Base-by-base conservation (phyloP, 2,888 invertebrate species). In the Allacma fusca region DNA sequence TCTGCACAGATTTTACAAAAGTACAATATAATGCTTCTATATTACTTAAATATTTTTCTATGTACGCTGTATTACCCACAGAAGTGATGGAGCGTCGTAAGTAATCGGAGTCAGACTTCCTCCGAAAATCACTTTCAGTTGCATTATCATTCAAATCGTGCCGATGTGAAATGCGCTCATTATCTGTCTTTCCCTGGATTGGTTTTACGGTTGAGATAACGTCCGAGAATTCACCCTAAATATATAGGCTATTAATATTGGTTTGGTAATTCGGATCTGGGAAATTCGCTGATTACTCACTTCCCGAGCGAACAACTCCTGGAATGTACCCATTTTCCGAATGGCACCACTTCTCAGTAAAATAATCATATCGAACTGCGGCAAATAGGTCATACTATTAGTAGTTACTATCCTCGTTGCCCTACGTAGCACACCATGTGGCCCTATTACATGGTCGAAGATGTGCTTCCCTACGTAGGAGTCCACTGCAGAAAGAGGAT, bases 301-400 rank as follows among this genome's bases (percentile, higher is more conserved):
- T 78, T 93, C 94, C 87, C 93, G 94, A 82, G 91, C 92, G 78
- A 98, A 86, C 84, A 99, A 89, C 86, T 97, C 92, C 84, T 93
- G 91, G 88, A 98, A 98, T 4, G 94, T 93, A 70, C 98, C 98
- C 68, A 89, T 89, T 87, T 98, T 98, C 0, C 5, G 19, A 57
- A 57, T 57, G 7, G 16, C 21, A 4, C 57, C 57, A 19, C 13
- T 57, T 2, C n/a, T 5, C 57, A 57, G 19, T 4, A 57, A 4
- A 57, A 7, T 7, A 16, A 57, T 21, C 16, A 19, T 5, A 57
- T 57, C 21, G n/a, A 57, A 21, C 5, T 7, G 21, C 5, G 57
- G 57, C 5, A 57, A 21, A 21, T 57, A 57, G 7, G 19, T 57
- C 7, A 16, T 57, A 5, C 57, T 21, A 16, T 57, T 19, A 21